phyloP scores from a whole-genome alignment of 2,797 vertebrate genomes.

The Chelon auratus region DNA sequence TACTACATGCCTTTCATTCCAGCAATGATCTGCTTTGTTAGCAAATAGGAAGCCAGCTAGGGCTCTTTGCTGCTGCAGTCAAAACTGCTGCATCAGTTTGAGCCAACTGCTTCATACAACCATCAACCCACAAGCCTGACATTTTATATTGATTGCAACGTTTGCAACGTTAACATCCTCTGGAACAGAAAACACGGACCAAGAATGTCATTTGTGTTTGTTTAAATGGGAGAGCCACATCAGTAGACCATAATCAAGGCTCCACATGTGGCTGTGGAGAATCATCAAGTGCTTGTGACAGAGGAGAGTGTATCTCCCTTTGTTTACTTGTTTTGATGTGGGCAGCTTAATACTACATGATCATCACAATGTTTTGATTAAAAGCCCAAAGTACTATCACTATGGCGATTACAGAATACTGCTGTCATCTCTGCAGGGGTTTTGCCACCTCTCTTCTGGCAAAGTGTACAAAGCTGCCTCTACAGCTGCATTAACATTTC shows the following conservation, averaged over 20 bases:
- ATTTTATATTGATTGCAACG: not conserved
- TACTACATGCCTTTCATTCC: too few relatives aligned
- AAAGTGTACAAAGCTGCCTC: conserved; percentile 37
- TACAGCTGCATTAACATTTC: conserved; percentile 46
- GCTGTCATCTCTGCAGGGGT: conserved; percentile 28
- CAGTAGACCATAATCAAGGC: conserved; percentile 7
- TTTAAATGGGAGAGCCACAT: not conserved
- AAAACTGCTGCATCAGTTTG: not conserved
- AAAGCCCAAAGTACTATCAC: conserved; percentile 34
- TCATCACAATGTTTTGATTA: conserved; percentile 39
- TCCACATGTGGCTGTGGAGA: not conserved
- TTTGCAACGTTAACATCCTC: not conserved
- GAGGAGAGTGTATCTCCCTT: conserved; percentile 11
- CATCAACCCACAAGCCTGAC: not conserved
- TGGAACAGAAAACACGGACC: not conserved
- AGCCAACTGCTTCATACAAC: not conserved
- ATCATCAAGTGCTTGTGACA: conserved; percentile 16
- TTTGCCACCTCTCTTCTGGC: conserved; percentile 23
- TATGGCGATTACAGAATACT: conserved; percentile 40
- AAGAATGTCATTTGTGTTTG: not conserved
- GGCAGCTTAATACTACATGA: conserved; percentile 35
- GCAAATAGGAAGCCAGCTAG: too few relatives aligned
- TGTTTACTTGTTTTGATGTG: conserved; percentile 46
- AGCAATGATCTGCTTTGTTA: too few relatives aligned
- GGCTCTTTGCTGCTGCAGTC: not conserved